These are phyloP conservation scores for Odocoileus virginianus DNA, from an alignment of 2,113 vertebrate genomes.

Conservation along the genomic window DNA sequence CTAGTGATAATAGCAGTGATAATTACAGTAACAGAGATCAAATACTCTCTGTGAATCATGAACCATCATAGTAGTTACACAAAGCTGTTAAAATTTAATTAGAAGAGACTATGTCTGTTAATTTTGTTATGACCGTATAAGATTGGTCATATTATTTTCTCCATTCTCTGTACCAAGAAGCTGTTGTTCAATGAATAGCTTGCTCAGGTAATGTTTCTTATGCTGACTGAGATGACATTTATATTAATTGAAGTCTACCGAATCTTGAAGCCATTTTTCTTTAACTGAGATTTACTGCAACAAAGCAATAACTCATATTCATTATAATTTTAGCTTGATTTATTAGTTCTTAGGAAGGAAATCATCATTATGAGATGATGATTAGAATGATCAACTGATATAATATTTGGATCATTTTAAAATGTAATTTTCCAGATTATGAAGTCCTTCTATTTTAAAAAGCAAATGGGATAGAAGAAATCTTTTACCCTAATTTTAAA, in stretches of 20 bases:
- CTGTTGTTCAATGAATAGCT: background rate
- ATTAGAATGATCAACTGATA: background rate
- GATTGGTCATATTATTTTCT: background rate
- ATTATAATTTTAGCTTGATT: conserved; percentile 3
- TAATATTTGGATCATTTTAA: background rate
- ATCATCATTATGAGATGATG: background rate
- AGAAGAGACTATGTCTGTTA: background rate
- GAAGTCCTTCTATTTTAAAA: background rate
- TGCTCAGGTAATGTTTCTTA: background rate
- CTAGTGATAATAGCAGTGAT: background rate
- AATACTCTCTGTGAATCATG: background rate
- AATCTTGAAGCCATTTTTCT: background rate
- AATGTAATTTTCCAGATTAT: background rate
- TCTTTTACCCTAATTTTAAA: background rate
- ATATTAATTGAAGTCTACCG: background rate
- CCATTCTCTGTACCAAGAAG: background rate
- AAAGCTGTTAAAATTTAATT: background rate
- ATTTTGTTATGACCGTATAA: background rate
- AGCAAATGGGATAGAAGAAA: background rate
- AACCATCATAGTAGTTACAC: background rate
- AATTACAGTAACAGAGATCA: background rate
- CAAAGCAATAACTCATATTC: background rate
- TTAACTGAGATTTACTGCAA: background rate
- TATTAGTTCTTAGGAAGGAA: conserved; percentile 10
- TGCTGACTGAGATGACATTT: background rate